phyloP scores from a whole-genome alignment of 2,888 invertebrate species.

The Chloroclysta siterata region DNA sequence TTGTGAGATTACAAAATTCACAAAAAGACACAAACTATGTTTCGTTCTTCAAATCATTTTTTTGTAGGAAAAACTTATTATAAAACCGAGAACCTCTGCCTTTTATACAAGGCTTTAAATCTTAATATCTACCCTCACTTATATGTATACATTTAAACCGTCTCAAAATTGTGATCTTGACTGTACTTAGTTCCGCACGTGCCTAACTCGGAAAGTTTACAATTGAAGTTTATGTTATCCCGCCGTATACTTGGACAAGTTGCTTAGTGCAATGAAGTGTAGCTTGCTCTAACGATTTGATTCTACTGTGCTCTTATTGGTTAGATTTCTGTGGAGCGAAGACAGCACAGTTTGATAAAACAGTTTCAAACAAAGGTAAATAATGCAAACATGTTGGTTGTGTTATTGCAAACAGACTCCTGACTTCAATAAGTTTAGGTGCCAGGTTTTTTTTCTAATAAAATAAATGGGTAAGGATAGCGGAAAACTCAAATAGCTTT shows the following conservation, averaged over 20 bases:
- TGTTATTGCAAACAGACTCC: too few species aligned
- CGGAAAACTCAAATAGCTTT: conserved; percentile 25
- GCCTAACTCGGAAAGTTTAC: conserved; percentile 49
- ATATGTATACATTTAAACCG: too few species aligned
- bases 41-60: too few species aligned
- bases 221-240: conserved; percentile 55
- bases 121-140: too few species aligned
- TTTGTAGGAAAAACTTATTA: too few species aligned
- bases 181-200: conserved; percentile 35
- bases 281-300: conserved; percentile 16
- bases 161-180: conserved; percentile 4
- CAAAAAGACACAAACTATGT: too few species aligned
- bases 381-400: too few species aligned
- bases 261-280: conserved; percentile 38
- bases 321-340: background rate
- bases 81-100: too few species aligned
- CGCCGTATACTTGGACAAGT: conserved; percentile 40
- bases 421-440: too few species aligned
- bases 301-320: conserved; percentile 8
- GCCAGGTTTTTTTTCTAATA: conserved; percentile 20
- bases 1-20: too few species aligned
- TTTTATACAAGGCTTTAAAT: too few species aligned
- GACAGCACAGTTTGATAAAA: background rate
- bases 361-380: background rate
- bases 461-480: conserved; percentile 13